Base-by-base conservation (phyloP, 2,888 invertebrate species). In the Harpalus rufipes region DNA sequence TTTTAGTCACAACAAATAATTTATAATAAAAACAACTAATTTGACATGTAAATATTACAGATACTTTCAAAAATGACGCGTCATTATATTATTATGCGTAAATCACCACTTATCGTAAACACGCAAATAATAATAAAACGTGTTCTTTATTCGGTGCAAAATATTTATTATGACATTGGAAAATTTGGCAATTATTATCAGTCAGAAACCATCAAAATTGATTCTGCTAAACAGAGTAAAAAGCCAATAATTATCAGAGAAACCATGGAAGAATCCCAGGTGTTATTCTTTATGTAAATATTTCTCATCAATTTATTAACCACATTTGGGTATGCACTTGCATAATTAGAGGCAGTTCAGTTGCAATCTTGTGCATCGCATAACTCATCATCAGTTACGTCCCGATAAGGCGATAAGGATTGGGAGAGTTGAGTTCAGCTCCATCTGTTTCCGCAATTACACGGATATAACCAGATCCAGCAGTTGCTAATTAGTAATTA, bases 371-470 rank as follows among this genome's bases (percentile, higher is more conserved):
- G 6, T 56, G 56, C 59, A 32, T 32, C 32, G 6, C 32, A 63
- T 63, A 21, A 68, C 68, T 39, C 68, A 39, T 65, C 25, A 25
- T 68, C 68, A 5, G 14, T 44, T 41, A 18, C 41, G 44, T 44
- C 72, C 44, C 44, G 41, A 74, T 74, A 74, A 74, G 72, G 72
- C 51, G 44, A 74, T 74, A 74, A 74, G 41, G 16, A 44, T 44
- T 74, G 41, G 39, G n/a, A 39, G 39, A n/a, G 68, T n/a, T 32
- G 68, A 68, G 41, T 14, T 41, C 41, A 18, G 14, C 44, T 44
- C 32, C 78, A 78, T 78, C 78, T 78, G 78, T 78, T 78, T 78
- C 78, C 78, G 78, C 78, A 78, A 78, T 78, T 78, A 78, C 58
- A 58, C 78, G 78, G 56, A 78, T 78, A 78, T 78, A 32, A 3